Base-by-base conservation (phyloP, 1,140 invertebrate species). In the Heliconius eleuchia region DNA sequence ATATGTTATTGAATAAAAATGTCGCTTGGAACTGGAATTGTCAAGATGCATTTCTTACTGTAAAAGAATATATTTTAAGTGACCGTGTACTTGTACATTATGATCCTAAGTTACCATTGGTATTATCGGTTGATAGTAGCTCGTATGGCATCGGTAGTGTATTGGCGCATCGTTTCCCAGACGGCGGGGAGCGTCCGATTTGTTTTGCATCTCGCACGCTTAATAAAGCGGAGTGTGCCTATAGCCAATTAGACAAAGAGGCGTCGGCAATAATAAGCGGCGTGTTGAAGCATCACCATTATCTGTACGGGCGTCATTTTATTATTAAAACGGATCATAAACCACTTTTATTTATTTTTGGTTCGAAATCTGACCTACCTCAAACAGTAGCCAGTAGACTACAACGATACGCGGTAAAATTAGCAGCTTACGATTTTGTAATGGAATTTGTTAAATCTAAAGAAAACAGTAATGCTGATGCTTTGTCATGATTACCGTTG, bases 181-280 rank as follows among this genome's bases (percentile, higher is more conserved):
- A 94, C 81, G 93, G 88, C 3, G 27, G 34, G 8, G 94, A 95
- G 82, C 83, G 86, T 18, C 94, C 95, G 2, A 92, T 96, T 18
- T 85, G 87, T 11, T 95, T 81, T 85, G 94, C 92, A 0, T 95
- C 94, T 19, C 82, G 91, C 39, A 91, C 93, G 6, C 82, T 96
- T 27, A 90, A 82, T 16, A 39, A 60, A 39, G 87, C 92, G 2
- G 94, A 96, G 85, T 84, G 86, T 79, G 92, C 92, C 6, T 96
- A 96, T 83, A 82, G 85, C 16, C 91, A 95, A 80, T 87, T 95
- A 2, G 95, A 96, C 57, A 92, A 93, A 81, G 95, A 96, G 87
- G 95, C 89, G 1, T 85, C 95, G 37, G 89, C 91, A 11, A 89
- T 96, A 52, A 81, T 95, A 37, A 95, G 88, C 83, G 93, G 89